Evolutionary conservation across 1,140 invertebrate genomes (phyloP).

Genomic region (Neodiprion virginianus): DNA sequence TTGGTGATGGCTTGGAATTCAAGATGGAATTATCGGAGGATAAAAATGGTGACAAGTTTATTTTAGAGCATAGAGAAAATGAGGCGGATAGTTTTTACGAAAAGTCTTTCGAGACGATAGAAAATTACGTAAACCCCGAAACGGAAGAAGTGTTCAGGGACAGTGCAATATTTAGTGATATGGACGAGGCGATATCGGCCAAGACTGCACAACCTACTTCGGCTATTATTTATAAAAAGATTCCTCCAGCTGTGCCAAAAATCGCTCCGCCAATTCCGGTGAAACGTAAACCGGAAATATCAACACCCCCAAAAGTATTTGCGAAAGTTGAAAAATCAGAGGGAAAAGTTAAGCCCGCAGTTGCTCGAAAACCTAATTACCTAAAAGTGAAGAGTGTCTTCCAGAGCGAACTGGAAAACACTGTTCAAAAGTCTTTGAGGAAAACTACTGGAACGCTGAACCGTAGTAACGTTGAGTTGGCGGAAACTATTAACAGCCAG

Average conservation of each 20-base stretch:
- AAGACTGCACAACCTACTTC: slow-evolving; percentile 18
- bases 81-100: slow-evolving; percentile 77
- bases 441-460: neutral
- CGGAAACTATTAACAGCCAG: neutral
- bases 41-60: slow-evolving; percentile 28
- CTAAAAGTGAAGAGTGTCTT: slow-evolving; percentile 30
- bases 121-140: slow-evolving; percentile 61
- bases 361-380: slow-evolving; percentile 49
- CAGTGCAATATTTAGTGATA: slow-evolving; percentile 84
- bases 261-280: slow-evolving; percentile 54
- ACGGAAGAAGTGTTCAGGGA: slow-evolving; percentile 77
- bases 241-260: slow-evolving; percentile 31
- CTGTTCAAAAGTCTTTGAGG: neutral
- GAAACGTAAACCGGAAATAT: slow-evolving; percentile 37
- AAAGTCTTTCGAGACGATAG: slow-evolving; percentile 77
- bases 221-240: slow-evolving; percentile 15
- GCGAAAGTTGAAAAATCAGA: slow-evolving; percentile 6
- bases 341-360: slow-evolving; percentile 30
- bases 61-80: slow-evolving; percentile 42
- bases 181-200: slow-evolving; percentile 59
- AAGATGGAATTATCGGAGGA: slow-evolving; percentile 15
- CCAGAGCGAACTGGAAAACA: neutral
- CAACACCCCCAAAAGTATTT: neutral
- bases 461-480: slow-evolving; percentile 7
- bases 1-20: neutral